Base-by-base conservation (phyloP, 2,113 vertebrate genomes). In the Poeciliopsis occidentalis region DNA sequence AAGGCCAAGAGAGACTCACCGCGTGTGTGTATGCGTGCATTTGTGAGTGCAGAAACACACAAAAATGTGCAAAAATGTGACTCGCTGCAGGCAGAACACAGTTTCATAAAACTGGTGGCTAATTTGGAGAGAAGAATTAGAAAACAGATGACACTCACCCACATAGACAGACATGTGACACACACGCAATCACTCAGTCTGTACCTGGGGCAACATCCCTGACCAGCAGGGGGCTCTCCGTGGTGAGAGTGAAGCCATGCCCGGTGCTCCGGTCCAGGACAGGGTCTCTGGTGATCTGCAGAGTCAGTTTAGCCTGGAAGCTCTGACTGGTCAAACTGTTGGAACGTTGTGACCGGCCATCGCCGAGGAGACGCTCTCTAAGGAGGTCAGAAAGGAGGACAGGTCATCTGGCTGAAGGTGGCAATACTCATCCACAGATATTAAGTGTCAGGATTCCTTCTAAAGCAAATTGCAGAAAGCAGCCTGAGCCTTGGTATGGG, bases 171-270 rank as follows among this genome's bases (percentile, higher is more conserved):
- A 78, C 81, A 64, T 77, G 66, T 51, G 11, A 37, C 34, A 12
- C 34, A 37, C 8, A 34, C 39, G 74, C 31, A 7, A 19, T 17
- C 60, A 29, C 15, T 41, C 37, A 2, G 3, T 8, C 13, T 24
- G 63, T 95, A 99, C 98, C 98, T 94, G 96, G 79, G 62, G 93
- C 92, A 63, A 99, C 93, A 4, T 97, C 96, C 65, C 96, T 95
- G 83, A 99, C 95, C 12, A 96, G 96, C 88, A 98, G 95, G 84
- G 97, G 97, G 24, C 92, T 91, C 31, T 91, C 85, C 22, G 94
- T 93, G 4, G 96, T 97, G 89, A 99, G 91, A 71, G 94, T 95
- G 72, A 99, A 99, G 79, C 98, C 97, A 8, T 96, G 97, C 62
- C 91, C 92, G 7, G 90, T 91, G 84, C 85, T 92, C 83, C 96